Conservation (phyloP, 2,113 vertebrate genomes). For the Callaeas wilsoni region DNA sequence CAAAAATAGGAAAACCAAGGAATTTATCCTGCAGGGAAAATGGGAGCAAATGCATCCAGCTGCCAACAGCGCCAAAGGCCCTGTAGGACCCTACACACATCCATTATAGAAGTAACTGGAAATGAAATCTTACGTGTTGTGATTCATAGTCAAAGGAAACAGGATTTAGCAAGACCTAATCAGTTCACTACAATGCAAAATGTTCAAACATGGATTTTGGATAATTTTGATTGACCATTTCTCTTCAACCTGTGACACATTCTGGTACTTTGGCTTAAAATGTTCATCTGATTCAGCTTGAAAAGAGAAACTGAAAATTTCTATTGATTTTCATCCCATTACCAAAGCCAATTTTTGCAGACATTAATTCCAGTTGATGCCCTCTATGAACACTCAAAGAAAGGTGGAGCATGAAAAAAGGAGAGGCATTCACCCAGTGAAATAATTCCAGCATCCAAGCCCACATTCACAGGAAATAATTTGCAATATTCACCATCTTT, state of each 20-base stretch:
- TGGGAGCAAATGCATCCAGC: not conserved
- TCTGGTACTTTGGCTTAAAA: not conserved
- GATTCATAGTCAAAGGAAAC: not conserved
- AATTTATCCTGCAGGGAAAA: not conserved
- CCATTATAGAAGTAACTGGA: not conserved
- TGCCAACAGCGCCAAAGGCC: not conserved
- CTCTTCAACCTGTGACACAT: not conserved
- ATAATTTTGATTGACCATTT: not conserved
- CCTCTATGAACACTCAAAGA: not conserved
- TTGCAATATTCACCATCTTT: not conserved
- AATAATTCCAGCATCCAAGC: not conserved
- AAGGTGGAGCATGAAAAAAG: not conserved
- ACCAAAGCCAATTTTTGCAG: not conserved
- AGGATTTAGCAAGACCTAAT: not conserved
- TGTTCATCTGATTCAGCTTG: not conserved
- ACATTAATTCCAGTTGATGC: not conserved
- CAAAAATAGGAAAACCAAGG: not conserved
- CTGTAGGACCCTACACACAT: not conserved
- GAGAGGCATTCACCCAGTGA: not conserved
- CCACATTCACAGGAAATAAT: not conserved
- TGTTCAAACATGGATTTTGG: not conserved
- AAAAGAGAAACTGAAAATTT: slow-evolving; percentile 1
- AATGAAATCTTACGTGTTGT: not conserved
- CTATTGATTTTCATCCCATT: not conserved
- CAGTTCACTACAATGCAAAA: not conserved